Percentiles rank a stretch among this genome's conserved stretches.
These are phyloP conservation scores for Aporophyla nigra DNA, from an alignment of 2,888 invertebrate genomes.

Conservation along the genomic window DNA sequence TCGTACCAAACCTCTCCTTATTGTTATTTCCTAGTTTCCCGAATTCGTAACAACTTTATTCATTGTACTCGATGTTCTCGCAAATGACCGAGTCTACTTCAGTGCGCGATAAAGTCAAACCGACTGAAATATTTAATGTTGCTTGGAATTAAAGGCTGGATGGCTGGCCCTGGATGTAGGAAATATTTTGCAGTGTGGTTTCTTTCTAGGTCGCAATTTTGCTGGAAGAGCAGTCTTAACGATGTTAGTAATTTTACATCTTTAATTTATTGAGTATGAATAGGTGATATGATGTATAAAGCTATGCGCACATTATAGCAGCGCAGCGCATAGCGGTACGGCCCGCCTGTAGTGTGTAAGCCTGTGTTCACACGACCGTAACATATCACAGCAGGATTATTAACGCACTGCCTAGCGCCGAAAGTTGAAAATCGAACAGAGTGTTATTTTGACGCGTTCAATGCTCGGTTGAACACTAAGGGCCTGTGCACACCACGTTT, in stretches of 20 bases:
- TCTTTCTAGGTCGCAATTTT: neutral
- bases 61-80: neutral
- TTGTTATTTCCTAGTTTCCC: slow-evolving; percentile 47
- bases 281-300: neutral
- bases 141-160: slow-evolving; percentile 13
- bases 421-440: too few relatives aligned
- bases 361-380: too few relatives aligned
- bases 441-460: too few relatives aligned
- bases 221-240: neutral
- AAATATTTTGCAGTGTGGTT: slow-evolving; percentile 7
- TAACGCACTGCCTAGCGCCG: too few relatives aligned
- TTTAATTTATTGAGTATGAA: neutral
- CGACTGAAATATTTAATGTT: slow-evolving; percentile 44
- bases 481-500: too few relatives aligned
- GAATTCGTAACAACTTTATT: slow-evolving; percentile 42
- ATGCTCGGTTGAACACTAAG: too few relatives aligned
- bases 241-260: neutral
- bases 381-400: too few relatives aligned
- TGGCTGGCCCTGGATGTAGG: neutral
- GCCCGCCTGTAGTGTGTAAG: neutral
- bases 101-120: slow-evolving; percentile 31
- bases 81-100: slow-evolving; percentile 26
- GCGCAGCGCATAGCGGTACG: neutral
- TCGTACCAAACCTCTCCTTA: slow-evolving; percentile 29
- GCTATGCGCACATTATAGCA: neutral